phyloP scores from a whole-genome alignment of 2,888 invertebrate genomes.

The Meganola albula region DNA sequence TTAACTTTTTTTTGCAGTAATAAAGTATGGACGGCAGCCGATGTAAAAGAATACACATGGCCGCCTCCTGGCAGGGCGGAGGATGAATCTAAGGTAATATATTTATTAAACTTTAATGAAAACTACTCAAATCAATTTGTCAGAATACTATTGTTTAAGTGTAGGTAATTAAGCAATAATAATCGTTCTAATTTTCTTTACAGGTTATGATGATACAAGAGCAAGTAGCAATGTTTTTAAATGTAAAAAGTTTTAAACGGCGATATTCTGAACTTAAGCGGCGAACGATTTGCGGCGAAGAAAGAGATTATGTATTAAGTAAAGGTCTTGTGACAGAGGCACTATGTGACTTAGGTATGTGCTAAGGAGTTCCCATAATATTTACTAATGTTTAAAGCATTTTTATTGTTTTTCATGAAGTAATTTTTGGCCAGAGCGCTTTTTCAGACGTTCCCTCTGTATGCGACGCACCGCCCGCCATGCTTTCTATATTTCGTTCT shows the following conservation, averaged over 20 bases:
- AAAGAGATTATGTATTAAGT: constrained; percentile 91
- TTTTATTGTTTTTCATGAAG: no score
- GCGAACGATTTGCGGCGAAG: constrained; percentile 88
- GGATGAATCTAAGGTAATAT: constrained; percentile 52
- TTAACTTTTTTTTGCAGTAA: constrained; percentile 46
- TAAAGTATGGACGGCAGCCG: constrained; percentile 86
- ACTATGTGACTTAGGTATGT: constrained; percentile 95
- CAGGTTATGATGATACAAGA: constrained; percentile 97
- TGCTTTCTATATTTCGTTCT: no score
- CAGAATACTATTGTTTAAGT: no score
- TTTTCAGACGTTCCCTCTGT: no score
- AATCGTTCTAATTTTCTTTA: constrained; percentile 36
- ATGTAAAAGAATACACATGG: constrained; percentile 97
- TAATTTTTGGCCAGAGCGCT: no score
- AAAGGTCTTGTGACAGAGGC: constrained; percentile 91
- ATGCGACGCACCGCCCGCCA: no score
- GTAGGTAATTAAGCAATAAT: neutral
- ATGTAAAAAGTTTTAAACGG: constrained; percentile 97
- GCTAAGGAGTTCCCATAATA: no score
- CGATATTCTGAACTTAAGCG: constrained; percentile 94
- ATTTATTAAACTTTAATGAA: neutral
- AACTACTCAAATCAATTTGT: no score
- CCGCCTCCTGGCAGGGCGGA: constrained; percentile 76
- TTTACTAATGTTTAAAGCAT: no score
- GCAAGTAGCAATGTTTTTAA: constrained; percentile 95